These are phyloP conservation scores for Periophthalmus magnuspinnatus DNA, from an alignment of 2,797 vertebrate species.

Conservation along the genomic window DNA sequence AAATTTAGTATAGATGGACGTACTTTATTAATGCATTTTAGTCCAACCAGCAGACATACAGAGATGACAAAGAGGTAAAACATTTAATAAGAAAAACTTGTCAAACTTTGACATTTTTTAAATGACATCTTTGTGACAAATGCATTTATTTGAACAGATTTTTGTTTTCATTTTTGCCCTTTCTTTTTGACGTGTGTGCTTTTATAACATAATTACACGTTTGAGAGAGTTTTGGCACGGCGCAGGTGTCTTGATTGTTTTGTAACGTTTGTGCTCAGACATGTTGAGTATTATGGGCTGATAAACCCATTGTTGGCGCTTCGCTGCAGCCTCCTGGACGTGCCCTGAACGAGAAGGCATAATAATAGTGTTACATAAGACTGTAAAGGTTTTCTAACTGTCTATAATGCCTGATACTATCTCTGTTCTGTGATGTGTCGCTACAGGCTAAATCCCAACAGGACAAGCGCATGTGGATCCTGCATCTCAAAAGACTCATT, in stretches of 20 bases:
- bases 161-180: too few relatives aligned
- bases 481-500: constrained; percentile 96
- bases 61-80: too few relatives aligned
- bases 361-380: constrained; percentile 36
- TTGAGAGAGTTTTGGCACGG: constrained; percentile 25
- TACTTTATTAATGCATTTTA: too few relatives aligned
- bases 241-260: constrained; percentile 50
- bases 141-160: too few relatives aligned
- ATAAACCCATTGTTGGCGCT: constrained; percentile 42
- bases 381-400: constrained; percentile 18
- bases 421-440: constrained; percentile 34
- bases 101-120: too few relatives aligned
- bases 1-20: too few relatives aligned
- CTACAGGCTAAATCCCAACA: constrained; percentile 92
- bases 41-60: too few relatives aligned
- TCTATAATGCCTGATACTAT: constrained; percentile 43
- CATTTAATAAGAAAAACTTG: too few relatives aligned
- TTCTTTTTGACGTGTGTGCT: neutral
- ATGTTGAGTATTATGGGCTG: constrained; percentile 42
- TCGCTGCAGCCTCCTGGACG: constrained; percentile 41
- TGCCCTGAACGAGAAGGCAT: constrained; percentile 31
- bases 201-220: constrained; percentile 22
- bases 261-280: constrained; percentile 48
- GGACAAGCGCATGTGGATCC: constrained; percentile 96
- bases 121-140: too few relatives aligned